These are phyloP conservation scores for Andrena fulva DNA, from an alignment of 2,888 invertebrate species.

Conservation along the genomic window DNA sequence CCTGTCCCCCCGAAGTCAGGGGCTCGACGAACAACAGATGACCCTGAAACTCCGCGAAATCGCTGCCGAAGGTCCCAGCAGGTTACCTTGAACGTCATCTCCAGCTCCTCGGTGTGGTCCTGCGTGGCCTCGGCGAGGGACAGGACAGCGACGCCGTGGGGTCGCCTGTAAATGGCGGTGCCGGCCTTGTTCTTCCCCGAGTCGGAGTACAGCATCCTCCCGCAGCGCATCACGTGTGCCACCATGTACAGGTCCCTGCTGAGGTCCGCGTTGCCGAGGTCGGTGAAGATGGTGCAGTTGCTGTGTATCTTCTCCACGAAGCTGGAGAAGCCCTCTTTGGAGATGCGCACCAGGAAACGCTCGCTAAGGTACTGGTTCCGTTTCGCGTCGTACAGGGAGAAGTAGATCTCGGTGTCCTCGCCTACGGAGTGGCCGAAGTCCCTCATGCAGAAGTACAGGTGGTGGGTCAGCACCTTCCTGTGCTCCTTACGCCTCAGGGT, in stretches of 20 bases:
- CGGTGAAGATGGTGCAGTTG: slow-evolving; percentile 95
- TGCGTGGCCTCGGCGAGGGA: slow-evolving; percentile 89
- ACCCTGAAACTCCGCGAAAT: too few species aligned
- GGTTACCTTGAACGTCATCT: slow-evolving; percentile 91
- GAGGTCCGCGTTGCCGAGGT: slow-evolving; percentile 93
- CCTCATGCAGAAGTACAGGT: slow-evolving; percentile 94
- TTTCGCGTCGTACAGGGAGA: slow-evolving; percentile 93
- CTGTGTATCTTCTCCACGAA: slow-evolving; percentile 94
- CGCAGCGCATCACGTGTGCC: slow-evolving; percentile 95
- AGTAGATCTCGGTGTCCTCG: slow-evolving; percentile 94
- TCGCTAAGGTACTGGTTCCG: slow-evolving; percentile 93
- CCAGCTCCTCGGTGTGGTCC: slow-evolving; percentile 90
- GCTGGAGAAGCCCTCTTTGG: slow-evolving; percentile 95
- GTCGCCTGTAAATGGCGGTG: slow-evolving; percentile 88
- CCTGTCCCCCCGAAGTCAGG: too few species aligned
- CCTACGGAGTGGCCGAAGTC: slow-evolving; percentile 95
- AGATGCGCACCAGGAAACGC: slow-evolving; percentile 94
- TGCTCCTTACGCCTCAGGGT: slow-evolving; percentile 87
- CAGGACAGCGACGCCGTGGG: slow-evolving; percentile 94
- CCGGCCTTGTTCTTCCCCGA: slow-evolving; percentile 84
- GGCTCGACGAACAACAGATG: too few species aligned
- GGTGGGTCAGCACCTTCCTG: slow-evolving; percentile 89
- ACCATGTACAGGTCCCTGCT: slow-evolving; percentile 94
- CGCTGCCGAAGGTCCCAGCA: neutral
- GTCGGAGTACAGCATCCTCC: slow-evolving; percentile 91